Percentiles rank a stretch among this genome's conserved stretches.
phyloP scores from a whole-genome alignment of 2,113 vertebrate genomes.

The Pimephales promelas region DNA sequence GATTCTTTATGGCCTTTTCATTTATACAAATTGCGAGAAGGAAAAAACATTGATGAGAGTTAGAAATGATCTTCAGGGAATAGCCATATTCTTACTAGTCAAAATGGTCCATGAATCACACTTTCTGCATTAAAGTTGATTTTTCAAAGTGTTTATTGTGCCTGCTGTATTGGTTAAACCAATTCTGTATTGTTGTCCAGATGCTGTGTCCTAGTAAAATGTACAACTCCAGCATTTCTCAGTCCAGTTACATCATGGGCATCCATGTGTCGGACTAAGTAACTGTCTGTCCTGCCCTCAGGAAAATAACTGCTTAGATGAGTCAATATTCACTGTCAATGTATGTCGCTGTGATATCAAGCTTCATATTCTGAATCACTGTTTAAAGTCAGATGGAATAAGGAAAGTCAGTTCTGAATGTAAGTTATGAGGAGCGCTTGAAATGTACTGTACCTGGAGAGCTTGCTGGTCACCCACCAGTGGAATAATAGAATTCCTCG shows the following conservation, averaged over 20 bases:
- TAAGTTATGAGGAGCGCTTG: background rate
- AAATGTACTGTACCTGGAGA: background rate
- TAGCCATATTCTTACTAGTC: background rate
- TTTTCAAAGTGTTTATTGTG: background rate
- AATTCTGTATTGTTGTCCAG: background rate
- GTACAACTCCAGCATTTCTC: slow-evolving; percentile 15
- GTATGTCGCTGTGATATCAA: slow-evolving; percentile 26
- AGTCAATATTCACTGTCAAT: slow-evolving; percentile 37
- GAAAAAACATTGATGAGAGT: background rate
- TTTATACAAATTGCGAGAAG: background rate
- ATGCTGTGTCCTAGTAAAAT: slow-evolving; percentile 3
- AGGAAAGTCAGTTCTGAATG: background rate
- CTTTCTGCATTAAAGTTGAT: background rate
- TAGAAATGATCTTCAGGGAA: background rate
- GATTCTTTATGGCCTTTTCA: background rate
- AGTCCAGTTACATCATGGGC: slow-evolving; percentile 1
- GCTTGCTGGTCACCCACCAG: background rate
- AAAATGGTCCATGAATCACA: background rate
- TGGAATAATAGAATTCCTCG: background rate
- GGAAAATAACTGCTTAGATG: slow-evolving; percentile 14
- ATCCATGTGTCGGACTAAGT: slow-evolving; percentile 30
- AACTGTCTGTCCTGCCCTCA: slow-evolving; percentile 30
- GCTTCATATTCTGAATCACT: slow-evolving; percentile 7
- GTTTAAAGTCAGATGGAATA: background rate
- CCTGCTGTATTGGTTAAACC: background rate